These are phyloP conservation scores for Manis pentadactyla DNA, from an alignment of 2,797 vertebrate species.

Conservation along the genomic window DNA sequence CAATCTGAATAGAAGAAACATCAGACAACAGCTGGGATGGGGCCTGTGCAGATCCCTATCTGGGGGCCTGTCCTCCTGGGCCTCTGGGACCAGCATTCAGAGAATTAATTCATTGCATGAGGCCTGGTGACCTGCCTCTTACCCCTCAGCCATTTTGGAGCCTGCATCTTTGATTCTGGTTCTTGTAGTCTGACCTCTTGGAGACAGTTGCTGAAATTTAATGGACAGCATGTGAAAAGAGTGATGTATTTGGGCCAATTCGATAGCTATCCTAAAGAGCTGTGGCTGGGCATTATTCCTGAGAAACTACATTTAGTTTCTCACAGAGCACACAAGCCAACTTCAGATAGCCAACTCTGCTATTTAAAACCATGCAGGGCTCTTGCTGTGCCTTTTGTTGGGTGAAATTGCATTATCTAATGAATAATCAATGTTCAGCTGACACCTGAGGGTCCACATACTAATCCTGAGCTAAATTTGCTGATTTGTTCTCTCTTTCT, in stretches of 20 bases:
- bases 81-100: background rate
- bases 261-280: slow-evolving; percentile 16
- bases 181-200: slow-evolving; percentile 40
- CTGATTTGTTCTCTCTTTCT: slow-evolving; percentile 79
- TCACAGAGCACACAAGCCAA: background rate
- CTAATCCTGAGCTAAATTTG: slow-evolving; percentile 83
- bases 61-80: fast-evolving
- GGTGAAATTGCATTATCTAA: slow-evolving; percentile 87
- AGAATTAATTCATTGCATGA: background rate
- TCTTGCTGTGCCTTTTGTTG: slow-evolving; percentile 83
- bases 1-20: background rate
- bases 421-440: slow-evolving; percentile 87
- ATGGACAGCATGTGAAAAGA: slow-evolving; percentile 25
- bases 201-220: slow-evolving; percentile 31
- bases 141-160: background rate
- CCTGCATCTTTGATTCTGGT: background rate
- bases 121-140: background rate
- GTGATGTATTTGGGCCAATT: slow-evolving; percentile 4
- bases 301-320: slow-evolving; percentile 50
- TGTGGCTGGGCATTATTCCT: slow-evolving; percentile 12
- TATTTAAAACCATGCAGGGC: slow-evolving; percentile 62
- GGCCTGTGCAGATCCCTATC: background rate
- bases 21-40: background rate
- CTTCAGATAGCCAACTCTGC: slow-evolving; percentile 17
- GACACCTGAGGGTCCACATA: slow-evolving; percentile 85